Evolutionary conservation across 2,113 vertebrate species (phyloP).

Genomic region (Rhinolophus sinicus): DNA sequence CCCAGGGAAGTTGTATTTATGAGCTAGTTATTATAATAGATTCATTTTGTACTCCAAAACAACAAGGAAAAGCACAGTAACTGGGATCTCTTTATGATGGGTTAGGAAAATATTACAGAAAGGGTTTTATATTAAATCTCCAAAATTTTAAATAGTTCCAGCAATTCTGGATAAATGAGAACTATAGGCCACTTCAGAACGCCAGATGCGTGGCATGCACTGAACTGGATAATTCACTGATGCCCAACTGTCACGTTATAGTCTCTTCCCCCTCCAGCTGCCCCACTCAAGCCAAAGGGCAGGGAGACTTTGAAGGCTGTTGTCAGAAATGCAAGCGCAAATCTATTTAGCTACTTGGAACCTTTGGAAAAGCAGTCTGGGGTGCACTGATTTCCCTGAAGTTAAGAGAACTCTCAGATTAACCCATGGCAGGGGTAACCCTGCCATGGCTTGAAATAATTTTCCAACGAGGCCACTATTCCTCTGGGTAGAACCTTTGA

Average conservation of each 20-base stretch:
- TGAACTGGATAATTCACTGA: not conserved
- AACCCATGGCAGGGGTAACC: not conserved
- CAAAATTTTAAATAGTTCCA: conserved; percentile 68
- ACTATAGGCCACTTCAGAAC: conserved; percentile 39
- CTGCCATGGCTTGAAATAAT: not conserved
- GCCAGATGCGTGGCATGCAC: not conserved
- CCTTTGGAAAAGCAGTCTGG: not conserved
- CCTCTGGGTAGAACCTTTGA: not conserved
- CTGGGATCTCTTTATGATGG: conserved; percentile 63
- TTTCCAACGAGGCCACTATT: not conserved
- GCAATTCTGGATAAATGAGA: conserved; percentile 63
- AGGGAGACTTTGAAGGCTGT: not conserved
- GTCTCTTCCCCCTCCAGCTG: not conserved
- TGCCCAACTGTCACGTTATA: not conserved
- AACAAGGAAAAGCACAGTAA: conserved; percentile 70
- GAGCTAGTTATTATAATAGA: conserved; percentile 62
- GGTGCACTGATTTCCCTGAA: not conserved
- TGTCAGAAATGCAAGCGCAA: not conserved
- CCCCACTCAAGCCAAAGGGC: not conserved
- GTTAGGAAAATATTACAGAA: conserved; percentile 71
- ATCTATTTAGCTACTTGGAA: not conserved
- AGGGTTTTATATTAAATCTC: conserved; percentile 70
- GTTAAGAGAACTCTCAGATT: not conserved
- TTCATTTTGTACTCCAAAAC: conserved; percentile 72
- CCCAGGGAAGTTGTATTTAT: conserved; percentile 68